These are phyloP conservation scores for Murina feae DNA, from an alignment of 2,113 vertebrate species.

Conservation along the genomic window DNA sequence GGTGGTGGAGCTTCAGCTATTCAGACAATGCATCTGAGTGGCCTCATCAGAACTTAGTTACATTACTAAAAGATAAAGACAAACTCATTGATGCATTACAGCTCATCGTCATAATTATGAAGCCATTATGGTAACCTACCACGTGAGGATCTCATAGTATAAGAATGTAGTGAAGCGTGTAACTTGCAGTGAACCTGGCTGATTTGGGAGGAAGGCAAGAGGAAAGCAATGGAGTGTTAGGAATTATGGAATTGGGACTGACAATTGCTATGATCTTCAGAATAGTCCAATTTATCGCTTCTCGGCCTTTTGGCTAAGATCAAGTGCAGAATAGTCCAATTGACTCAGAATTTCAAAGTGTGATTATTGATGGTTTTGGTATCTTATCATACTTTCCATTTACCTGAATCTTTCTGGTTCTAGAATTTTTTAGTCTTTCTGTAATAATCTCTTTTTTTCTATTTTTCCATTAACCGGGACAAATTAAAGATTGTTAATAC, in stretches of 20 bases:
- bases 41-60: neutral
- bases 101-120: slow-evolving; percentile 53
- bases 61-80: neutral
- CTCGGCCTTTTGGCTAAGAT: too few relatives aligned
- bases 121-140: slow-evolving; percentile 30
- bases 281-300: neutral
- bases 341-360: slow-evolving; percentile 15
- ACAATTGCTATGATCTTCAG: neutral
- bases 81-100: slow-evolving; percentile 52
- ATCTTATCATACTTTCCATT: neutral
- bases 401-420: neutral
- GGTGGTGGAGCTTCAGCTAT: slow-evolving; percentile 26
- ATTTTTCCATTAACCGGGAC: neutral
- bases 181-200: neutral
- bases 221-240: neutral
- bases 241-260: neutral
- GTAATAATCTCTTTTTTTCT: neutral
- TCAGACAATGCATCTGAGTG: neutral
- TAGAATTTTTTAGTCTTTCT: neutral
- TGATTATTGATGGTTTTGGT: neutral
- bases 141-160: rapidly evolving
- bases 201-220: neutral
- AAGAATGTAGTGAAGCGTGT: neutral
- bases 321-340: neutral
- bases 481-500: neutral